These are phyloP conservation scores for Scaptomyza polygonia DNA, from an alignment of 2,888 invertebrate species.

Conservation along the genomic window DNA sequence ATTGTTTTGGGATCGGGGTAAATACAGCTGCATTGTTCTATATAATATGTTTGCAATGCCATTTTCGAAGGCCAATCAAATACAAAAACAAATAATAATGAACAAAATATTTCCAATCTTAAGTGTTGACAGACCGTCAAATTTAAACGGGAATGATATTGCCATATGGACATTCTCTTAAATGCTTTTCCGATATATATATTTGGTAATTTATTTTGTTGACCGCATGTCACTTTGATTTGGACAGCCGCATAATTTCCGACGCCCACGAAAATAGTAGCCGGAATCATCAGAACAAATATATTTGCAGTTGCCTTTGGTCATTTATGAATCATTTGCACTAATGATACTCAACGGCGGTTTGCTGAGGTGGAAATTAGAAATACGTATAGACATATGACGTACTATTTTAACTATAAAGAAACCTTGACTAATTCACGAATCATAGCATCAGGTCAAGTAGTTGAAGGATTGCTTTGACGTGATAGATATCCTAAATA, in stretches of 20 bases:
- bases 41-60: constrained; percentile 42
- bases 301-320: constrained; percentile 9
- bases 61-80: constrained; percentile 64
- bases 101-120: constrained; percentile 28
- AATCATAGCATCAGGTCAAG: constrained; percentile 14
- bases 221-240: constrained; percentile 56
- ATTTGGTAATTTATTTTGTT: constrained; percentile 18
- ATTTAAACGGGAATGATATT: too few relatives aligned
- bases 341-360: constrained; percentile 36
- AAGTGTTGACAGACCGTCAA: constrained; percentile 65
- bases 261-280: constrained; percentile 27
- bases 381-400: constrained; percentile 27
- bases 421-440: constrained; percentile 43
- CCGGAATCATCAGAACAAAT: constrained; percentile 25
- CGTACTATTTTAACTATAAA: constrained; percentile 43
- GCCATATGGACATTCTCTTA: constrained; percentile 13
- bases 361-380: neutral
- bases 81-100: constrained; percentile 29
- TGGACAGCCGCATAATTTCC: constrained; percentile 31
- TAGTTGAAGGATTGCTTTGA: neutral
- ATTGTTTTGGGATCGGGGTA: constrained; percentile 35
- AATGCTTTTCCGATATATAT: constrained; percentile 6
- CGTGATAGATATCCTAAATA: neutral
- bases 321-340: constrained; percentile 52
- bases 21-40: constrained; percentile 42